Conservation (phyloP, 2,797 vertebrate species). For the Syncerus caffer region DNA sequence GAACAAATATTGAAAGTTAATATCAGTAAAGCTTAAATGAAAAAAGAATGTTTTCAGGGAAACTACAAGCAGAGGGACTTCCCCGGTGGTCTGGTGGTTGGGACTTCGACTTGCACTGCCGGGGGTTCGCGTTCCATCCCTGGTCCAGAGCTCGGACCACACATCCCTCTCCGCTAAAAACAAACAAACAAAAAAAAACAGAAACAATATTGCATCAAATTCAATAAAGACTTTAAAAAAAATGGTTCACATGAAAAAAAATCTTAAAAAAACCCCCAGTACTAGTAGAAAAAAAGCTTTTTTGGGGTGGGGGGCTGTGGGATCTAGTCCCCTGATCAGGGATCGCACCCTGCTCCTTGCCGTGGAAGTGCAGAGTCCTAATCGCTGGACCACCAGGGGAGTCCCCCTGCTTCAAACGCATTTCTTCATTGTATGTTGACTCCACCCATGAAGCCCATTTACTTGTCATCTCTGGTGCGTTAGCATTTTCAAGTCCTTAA, state of each 20-base stretch:
- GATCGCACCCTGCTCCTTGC: neutral
- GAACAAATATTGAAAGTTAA: neutral
- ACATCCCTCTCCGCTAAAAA: neutral
- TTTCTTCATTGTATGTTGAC: neutral
- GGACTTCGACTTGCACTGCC: neutral
- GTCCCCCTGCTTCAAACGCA: neutral
- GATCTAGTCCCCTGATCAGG: neutral
- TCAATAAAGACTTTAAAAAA: neutral
- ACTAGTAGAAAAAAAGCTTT: neutral
- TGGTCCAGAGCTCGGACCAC: neutral
- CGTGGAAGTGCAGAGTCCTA: neutral
- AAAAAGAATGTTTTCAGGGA: neutral
- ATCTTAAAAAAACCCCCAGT: no score
- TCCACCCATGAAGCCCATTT: neutral
- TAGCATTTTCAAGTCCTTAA: neutral
- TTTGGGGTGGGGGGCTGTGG: neutral
- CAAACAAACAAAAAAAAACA: no score
- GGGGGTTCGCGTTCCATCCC: fast-evolving
- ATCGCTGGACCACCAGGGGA: neutral
- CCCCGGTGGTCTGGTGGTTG: fast-evolving
- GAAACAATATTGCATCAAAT: neutral
- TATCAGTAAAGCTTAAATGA: neutral
- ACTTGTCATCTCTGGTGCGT: neutral
- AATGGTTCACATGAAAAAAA: neutral
- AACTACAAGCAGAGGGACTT: neutral